Conservation (phyloP, 2,888 invertebrate genomes). For the Drosophila algonquin region DNA sequence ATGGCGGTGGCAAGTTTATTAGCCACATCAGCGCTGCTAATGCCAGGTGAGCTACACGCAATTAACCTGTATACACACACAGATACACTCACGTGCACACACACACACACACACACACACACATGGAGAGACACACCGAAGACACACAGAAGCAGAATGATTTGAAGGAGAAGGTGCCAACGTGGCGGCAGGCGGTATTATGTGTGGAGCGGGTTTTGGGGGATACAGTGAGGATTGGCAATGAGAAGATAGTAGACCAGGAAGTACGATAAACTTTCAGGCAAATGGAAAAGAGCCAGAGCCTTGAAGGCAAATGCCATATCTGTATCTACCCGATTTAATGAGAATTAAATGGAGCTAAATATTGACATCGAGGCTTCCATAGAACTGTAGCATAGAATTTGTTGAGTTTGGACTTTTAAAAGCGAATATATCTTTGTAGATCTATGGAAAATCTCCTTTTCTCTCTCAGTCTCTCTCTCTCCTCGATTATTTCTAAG, state of each 20-base stretch:
- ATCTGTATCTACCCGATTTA: too few relatives aligned
- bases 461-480: too few relatives aligned
- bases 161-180: neutral
- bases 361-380: too few relatives aligned
- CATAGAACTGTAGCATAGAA: too few relatives aligned
- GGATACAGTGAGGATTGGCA: constrained; percentile 1
- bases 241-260: neutral
- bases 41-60: constrained; percentile 53
- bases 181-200: neutral
- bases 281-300: too few relatives aligned
- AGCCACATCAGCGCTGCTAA: constrained; percentile 51
- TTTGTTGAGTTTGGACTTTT: too few relatives aligned
- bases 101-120: neutral
- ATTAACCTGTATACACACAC: constrained; percentile 40
- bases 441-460: too few relatives aligned
- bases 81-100: neutral
- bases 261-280: neutral
- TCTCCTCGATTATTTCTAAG: neutral
- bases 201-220: neutral
- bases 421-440: too few relatives aligned
- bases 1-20: constrained; percentile 39
- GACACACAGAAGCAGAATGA: neutral
- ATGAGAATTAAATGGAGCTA: too few relatives aligned
- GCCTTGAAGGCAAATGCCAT: too few relatives aligned
- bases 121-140: neutral